Conservation (phyloP, 2,888 invertebrate species). For the Tiphia femorata region DNA sequence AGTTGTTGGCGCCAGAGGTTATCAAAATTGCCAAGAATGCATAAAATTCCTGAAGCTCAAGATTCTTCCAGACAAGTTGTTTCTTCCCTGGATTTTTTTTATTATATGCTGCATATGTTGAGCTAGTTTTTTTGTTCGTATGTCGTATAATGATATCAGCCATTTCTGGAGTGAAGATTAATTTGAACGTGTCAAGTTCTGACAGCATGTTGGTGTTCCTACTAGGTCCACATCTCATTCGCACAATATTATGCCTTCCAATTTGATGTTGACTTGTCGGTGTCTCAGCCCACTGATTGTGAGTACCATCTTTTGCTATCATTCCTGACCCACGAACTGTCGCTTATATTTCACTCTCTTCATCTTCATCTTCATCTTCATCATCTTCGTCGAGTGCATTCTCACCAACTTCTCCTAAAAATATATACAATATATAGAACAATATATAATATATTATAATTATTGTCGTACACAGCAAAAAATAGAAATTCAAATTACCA, state of each 20-base stretch:
- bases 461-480: conserved; percentile 11
- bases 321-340: conserved; percentile 10
- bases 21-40: conserved; percentile 34
- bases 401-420: conserved; percentile 20
- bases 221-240: conserved; percentile 24
- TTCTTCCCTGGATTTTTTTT: conserved; percentile 9
- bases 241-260: conserved; percentile 24
- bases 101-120: conserved; percentile 1
- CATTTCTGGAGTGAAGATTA: conserved; percentile 17
- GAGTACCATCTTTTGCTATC: too few relatives aligned
- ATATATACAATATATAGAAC: conserved; percentile 13
- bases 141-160: conserved; percentile 25
- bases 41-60: conserved; percentile 25
- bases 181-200: conserved; percentile 25
- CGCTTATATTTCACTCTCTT: conserved; percentile 12
- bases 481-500: conserved; percentile 19
- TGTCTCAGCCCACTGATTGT: too few relatives aligned
- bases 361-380: conserved; percentile 9
- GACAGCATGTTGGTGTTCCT: conserved; percentile 18
- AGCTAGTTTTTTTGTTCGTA: conserved; percentile 24
- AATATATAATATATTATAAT: conserved; percentile 9
- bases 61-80: conserved; percentile 18
- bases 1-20: conserved; percentile 30
- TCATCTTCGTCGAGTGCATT: background rate
- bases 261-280: conserved; percentile 31